Evolutionary conservation across 2,888 invertebrate species (phyloP).

Genomic region (Itoplectis maculator): DNA sequence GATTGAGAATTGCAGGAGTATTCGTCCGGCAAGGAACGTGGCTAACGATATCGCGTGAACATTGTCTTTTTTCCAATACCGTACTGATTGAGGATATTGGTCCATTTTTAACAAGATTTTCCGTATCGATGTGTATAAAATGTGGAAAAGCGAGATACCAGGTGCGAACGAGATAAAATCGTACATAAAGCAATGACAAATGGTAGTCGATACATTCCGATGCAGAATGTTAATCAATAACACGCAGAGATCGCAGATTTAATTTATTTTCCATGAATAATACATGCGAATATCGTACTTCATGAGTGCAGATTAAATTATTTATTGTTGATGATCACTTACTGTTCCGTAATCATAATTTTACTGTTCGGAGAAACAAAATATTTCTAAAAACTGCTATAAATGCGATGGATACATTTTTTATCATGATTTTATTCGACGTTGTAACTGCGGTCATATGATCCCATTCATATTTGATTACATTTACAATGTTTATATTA

Average conservation of each 20-base stretch:
- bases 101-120: background rate
- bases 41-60: background rate
- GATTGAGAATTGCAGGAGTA: background rate
- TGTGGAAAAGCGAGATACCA: background rate
- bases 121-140: background rate
- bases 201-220: background rate
- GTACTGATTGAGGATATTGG: background rate
- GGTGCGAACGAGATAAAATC: background rate
- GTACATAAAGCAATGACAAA: background rate
- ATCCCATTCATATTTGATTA: too few relatives aligned
- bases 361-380: background rate
- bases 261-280: background rate
- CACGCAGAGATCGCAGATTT: too few relatives aligned
- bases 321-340: background rate
- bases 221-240: background rate
- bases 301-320: background rate
- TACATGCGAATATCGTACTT: background rate
- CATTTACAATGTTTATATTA: too few relatives aligned
- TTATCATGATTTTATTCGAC: too few relatives aligned
- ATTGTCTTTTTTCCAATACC: background rate
- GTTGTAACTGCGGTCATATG: too few relatives aligned
- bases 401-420: too few relatives aligned
- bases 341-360: background rate
- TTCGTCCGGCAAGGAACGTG: background rate
- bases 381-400: too few relatives aligned